phyloP scores from a whole-genome alignment of 1,140 invertebrate species.

The Cataglyphis hispanica region DNA sequence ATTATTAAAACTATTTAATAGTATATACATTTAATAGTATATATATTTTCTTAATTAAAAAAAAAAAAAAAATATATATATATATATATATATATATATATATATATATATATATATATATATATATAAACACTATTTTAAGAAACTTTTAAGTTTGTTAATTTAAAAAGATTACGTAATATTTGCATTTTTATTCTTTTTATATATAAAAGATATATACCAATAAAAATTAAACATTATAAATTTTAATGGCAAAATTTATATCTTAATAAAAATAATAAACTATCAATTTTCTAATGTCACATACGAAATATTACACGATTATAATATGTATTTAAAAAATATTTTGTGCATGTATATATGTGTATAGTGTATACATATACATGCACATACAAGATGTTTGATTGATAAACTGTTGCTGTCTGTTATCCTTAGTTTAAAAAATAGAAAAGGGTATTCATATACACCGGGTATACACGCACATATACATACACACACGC shows the following conservation, averaged over 20 bases:
- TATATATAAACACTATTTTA: no score
- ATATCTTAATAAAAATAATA: neutral
- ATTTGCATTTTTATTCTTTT: neutral
- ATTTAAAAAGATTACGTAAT: neutral
- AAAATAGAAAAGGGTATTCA: no score
- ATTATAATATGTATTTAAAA: neutral
- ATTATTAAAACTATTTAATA: conserved; percentile 21
- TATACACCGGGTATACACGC: no score
- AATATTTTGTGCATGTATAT: no score
- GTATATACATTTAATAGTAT: conserved; percentile 18
- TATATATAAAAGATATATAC: neutral
- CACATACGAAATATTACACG: neutral
- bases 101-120: no score
- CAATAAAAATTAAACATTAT: neutral
- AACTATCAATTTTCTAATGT: conserved; percentile 9
- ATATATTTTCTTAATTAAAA: neutral
- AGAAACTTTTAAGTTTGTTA: neutral
- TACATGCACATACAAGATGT: no score
- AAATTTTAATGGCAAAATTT: neutral
- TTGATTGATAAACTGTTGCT: no score
- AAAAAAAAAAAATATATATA: conserved; percentile 24
- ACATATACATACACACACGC: no score
- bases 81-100: no score
- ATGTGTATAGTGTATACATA: no score
- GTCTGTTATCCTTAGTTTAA: no score